These are phyloP conservation scores for Macaria notata DNA, from an alignment of 2,888 invertebrate species.

Conservation along the genomic window DNA sequence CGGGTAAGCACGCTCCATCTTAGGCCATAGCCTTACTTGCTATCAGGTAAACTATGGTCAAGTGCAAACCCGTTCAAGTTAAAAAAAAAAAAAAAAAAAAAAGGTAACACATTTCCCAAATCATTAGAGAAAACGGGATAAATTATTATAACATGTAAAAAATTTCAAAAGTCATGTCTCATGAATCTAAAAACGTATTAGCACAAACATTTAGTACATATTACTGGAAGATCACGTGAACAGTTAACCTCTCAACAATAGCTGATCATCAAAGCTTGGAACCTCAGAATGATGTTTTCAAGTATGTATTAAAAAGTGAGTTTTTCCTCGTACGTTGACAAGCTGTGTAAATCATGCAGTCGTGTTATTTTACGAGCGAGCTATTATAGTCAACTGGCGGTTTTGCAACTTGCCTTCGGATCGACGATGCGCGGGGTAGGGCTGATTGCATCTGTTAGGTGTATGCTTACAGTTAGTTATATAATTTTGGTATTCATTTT, in stretches of 20 bases:
- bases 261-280: slow-evolving; percentile 68
- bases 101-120: no score
- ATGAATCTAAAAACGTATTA: no score
- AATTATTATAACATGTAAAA: no score
- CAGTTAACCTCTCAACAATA: slow-evolving; percentile 51
- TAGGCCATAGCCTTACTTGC: no score
- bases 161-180: no score
- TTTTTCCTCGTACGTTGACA: slow-evolving; percentile 71
- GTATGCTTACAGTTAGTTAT: no score
- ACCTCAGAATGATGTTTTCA: slow-evolving; percentile 65
- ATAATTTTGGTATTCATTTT: no score
- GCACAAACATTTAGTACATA: slow-evolving; percentile 13
- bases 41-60: no score
- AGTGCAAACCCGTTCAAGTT: no score
- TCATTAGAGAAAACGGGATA: no score
- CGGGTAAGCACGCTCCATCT: no score
- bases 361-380: slow-evolving; percentile 75
- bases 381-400: slow-evolving; percentile 75
- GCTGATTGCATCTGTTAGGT: slow-evolving; percentile 17
- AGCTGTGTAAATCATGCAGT: slow-evolving; percentile 69
- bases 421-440: slow-evolving; percentile 47
- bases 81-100: no score
- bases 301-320: slow-evolving; percentile 68
- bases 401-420: slow-evolving; percentile 68
- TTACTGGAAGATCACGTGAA: slow-evolving; percentile 24